Percentiles rank a stretch among this genome's conserved stretches.
These are phyloP conservation scores for Agraylea sexmaculata DNA, from an alignment of 1,140 invertebrate genomes.

Conservation along the genomic window DNA sequence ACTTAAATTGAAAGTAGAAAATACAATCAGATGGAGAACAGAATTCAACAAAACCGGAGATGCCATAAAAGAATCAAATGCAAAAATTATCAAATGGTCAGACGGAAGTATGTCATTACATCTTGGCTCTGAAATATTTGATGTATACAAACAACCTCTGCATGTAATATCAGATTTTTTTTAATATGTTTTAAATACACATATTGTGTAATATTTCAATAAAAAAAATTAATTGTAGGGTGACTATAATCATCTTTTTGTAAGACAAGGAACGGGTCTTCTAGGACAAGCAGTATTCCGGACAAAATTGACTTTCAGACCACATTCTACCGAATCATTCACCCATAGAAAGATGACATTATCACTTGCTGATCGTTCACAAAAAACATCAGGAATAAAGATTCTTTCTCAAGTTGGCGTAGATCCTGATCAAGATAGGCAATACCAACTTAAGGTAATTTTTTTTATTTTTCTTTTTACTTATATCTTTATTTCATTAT, in stretches of 20 bases:
- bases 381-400: constrained; percentile 93
- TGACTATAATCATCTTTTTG: constrained; percentile 90
- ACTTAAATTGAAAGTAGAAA: constrained; percentile 89
- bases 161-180: constrained; percentile 43
- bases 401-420: constrained; percentile 87
- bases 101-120: constrained; percentile 97
- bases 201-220: too few relatives aligned
- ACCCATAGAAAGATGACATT: constrained; percentile 98
- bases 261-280: constrained; percentile 93
- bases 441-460: constrained; percentile 76
- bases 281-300: constrained; percentile 95
- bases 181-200: too few relatives aligned
- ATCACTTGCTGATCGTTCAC: constrained; percentile 92
- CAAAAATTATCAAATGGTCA: constrained; percentile 91
- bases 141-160: constrained; percentile 87
- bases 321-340: constrained; percentile 95
- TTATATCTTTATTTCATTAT: constrained; percentile 9
- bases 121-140: constrained; percentile 94
- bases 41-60: constrained; percentile 74
- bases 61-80: constrained; percentile 84
- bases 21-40: constrained; percentile 94
- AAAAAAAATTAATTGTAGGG: constrained; percentile 55
- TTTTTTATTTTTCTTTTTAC: constrained; percentile 12
- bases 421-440: constrained; percentile 86
- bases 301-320: constrained; percentile 92